Evolutionary conservation across 2,888 invertebrate genomes (phyloP), one percentile per base, ranked within the genome.

Genomic region (Piscicola geometra): DNA sequence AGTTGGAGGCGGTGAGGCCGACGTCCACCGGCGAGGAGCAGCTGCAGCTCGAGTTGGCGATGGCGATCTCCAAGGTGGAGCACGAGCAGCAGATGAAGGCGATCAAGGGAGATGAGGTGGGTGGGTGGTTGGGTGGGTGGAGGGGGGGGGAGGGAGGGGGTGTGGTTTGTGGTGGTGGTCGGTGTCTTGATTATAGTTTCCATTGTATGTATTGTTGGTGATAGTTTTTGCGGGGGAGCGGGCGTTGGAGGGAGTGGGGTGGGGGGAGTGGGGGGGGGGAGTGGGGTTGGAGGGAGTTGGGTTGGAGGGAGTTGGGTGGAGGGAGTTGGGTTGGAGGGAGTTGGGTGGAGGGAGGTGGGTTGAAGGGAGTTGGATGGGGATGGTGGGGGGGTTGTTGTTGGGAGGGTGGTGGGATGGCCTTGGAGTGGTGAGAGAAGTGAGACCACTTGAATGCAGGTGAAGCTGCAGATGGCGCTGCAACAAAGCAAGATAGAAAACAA

Each of bases 11-110:
- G 84, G 97, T 96, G 70, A 90, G 98, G 76, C 99, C 99, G 3
- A 92, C 95, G 82, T 97, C 97, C 0, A 92, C 93, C 1, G 80
- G 97, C 1, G 99, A 99, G 86, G 99, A 99, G 86, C 98, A 99
- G 86, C 88, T 99, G 80, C 99, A 99, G 86, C 88, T 99, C 80
- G 98, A 99, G 87, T 88, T 99, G 83, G 99, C 99, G 70, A 89
- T 99, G 84, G 99, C 98, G 75, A 96, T 99, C 93, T 94, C 94
- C 71, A 90, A 96, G 79, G 99, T 99, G 87, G 99, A 99, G 88
- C 96, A 96, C 47, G 98, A 99, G 84, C 92, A 94, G 81, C 96
- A 97, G 85, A 94, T 96, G 87, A 91, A 94, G 80, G 90, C 94
- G 84, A 88, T 94, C 77, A 91, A 95, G 80, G 93, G 93, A 33